Evolutionary conservation across 2,113 vertebrate genomes (phyloP).

Genomic region (Alligator sinensis): DNA sequence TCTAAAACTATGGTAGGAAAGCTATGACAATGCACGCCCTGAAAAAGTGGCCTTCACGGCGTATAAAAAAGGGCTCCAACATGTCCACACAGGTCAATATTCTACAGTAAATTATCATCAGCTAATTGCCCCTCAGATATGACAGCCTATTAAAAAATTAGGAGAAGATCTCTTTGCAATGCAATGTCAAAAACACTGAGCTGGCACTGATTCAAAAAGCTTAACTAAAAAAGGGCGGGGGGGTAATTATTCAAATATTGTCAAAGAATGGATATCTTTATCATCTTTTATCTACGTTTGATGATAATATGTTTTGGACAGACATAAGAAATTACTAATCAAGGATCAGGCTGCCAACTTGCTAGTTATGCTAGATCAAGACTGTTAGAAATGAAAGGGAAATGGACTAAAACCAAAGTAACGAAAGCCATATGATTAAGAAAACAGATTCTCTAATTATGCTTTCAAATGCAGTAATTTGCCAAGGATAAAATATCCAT

Average conservation of each 20-base stretch:
- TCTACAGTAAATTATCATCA: slow-evolving; percentile 17
- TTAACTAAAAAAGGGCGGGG: background rate
- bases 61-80: slow-evolving; percentile 38
- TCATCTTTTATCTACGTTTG: slow-evolving; percentile 73
- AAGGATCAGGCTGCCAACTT: slow-evolving; percentile 69
- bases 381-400: slow-evolving; percentile 76
- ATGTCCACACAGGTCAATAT: background rate
- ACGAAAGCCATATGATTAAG: slow-evolving; percentile 90
- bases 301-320: slow-evolving; percentile 66
- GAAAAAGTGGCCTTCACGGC: slow-evolving; percentile 72
- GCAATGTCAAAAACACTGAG: slow-evolving; percentile 51
- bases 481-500: slow-evolving; percentile 95
- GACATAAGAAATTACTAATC: slow-evolving; percentile 72
- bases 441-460: slow-evolving; percentile 96
- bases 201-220: slow-evolving; percentile 30
- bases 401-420: slow-evolving; percentile 80
- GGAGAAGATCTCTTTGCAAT: slow-evolving; percentile 67
- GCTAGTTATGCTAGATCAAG: slow-evolving; percentile 71
- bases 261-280: slow-evolving; percentile 66
- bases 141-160: slow-evolving; percentile 36
- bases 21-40: slow-evolving; percentile 74
- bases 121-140: slow-evolving; percentile 43
- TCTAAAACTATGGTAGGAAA: slow-evolving; percentile 80
- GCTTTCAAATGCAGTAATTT: slow-evolving; percentile 94
- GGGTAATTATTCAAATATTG: slow-evolving; percentile 58